phyloP scores from a whole-genome alignment of 2,797 vertebrate species.

The Danio albolineatus region DNA sequence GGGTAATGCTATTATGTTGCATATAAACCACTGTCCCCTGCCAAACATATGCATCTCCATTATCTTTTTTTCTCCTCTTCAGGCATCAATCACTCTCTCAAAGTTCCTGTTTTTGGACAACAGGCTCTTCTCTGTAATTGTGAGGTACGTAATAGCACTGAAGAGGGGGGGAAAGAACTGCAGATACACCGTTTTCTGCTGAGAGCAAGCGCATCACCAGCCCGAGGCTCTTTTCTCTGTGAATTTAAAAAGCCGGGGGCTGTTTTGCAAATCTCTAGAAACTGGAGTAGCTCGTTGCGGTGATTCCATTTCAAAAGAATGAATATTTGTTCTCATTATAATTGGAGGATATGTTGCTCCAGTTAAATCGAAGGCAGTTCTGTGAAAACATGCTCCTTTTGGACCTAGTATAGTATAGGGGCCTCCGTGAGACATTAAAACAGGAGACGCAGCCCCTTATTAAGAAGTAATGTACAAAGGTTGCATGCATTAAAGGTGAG shows the following conservation, averaged over 20 bases:
- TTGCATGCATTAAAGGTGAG: background rate
- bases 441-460: slow-evolving; percentile 29
- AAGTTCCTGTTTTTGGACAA: slow-evolving; percentile 53
- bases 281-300: slow-evolving; percentile 20
- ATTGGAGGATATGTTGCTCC: slow-evolving; percentile 46
- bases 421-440: slow-evolving; percentile 13
- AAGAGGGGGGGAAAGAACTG: slow-evolving; percentile 7
- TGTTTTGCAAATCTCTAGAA: slow-evolving; percentile 50
- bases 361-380: slow-evolving; percentile 24
- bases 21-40: slow-evolving; percentile 2
- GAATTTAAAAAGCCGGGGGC: slow-evolving; percentile 41
- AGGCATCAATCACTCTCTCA: slow-evolving; percentile 45
- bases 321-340: slow-evolving; percentile 54
- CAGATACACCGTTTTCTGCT: slow-evolving; percentile 50
- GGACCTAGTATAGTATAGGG: slow-evolving; percentile 2
- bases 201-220: slow-evolving; percentile 41
- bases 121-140: slow-evolving; percentile 42
- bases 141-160: slow-evolving; percentile 32
- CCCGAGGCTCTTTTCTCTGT: slow-evolving; percentile 43
- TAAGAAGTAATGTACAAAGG: slow-evolving; percentile 15
- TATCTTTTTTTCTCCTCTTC: background rate
- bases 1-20: background rate
- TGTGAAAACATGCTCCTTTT: slow-evolving; percentile 30
- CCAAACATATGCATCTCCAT: background rate
- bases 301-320: slow-evolving; percentile 29